Evolutionary conservation across 1,140 invertebrate genomes (phyloP), one percentile per base, ranked within the genome.

Genomic region (Atta texana): DNA sequence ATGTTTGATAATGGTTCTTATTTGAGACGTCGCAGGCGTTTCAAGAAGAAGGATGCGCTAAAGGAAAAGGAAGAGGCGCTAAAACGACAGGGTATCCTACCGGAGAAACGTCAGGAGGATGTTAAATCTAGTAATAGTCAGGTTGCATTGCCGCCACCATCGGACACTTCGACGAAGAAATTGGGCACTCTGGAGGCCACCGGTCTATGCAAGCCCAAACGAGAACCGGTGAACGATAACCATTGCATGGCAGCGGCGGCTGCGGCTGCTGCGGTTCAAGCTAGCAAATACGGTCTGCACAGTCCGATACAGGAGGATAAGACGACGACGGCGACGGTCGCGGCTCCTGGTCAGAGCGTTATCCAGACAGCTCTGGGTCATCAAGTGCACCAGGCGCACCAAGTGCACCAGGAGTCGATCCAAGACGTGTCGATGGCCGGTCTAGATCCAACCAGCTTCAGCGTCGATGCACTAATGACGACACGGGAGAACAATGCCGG

Each of bases 1-100:
- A 99, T 99, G 99, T 99, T 99, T 95, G 99, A 99, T 92, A 99
- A 99, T 92, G 99, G 99, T 0, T 99, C 98, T 12, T 99, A 99
- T 93, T 95, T 99, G 85, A 96, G 99, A n/a, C 96, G 99, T 12
- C 96, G 98, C 53, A 96, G 98, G 85, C 97, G 98, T 3, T 99
- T 99, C 95, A 99, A 99, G 96, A 99, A 99, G 95, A 99, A 99
- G 93, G 98, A 99, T 93, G 98, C 97, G 0, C 92, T 98, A 28
- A 97, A 97, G 88, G 98, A 98, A 92, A 98, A 98, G 91, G 98
- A 98, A 89, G 98, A 98, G 91, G 97, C 97, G 0, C 87, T 98
- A 21, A 98, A 98, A 92, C 96, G 98, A 8, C 97, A 98, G 89
- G 97, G 97, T 59, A 93, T 97, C 59, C 91, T 95, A 39, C 94